Evolutionary conservation across 1,140 invertebrate species (phyloP).

Genomic region (Bactericera cockerelli): DNA sequence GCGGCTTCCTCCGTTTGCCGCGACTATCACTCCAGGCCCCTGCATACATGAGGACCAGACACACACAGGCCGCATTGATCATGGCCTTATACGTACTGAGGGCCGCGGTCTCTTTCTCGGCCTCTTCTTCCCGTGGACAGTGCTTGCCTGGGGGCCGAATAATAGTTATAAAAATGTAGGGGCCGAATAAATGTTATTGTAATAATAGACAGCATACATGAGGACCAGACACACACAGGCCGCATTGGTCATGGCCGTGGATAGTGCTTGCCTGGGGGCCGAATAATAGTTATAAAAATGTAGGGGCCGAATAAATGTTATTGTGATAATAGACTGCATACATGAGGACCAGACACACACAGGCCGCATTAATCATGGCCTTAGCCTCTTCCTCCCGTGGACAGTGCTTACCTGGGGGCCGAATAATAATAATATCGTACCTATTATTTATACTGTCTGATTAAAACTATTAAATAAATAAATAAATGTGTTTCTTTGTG

Average conservation of each 20-base stretch:
- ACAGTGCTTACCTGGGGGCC: background rate
- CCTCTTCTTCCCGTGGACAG: background rate
- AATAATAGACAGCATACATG: too few relatives aligned
- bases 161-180: too few relatives aligned
- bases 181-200: too few relatives aligned
- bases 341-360: conserved; percentile 8
- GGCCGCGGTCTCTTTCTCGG: background rate
- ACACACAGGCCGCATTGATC: conserved; percentile 5
- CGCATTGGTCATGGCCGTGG: conserved; percentile 4
- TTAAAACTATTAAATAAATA: too few relatives aligned
- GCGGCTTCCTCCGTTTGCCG: conserved; percentile 28
- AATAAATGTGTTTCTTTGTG: too few relatives aligned
- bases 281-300: too few relatives aligned
- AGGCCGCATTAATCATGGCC: conserved; percentile 1
- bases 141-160: background rate
- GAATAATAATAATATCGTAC: too few relatives aligned
- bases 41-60: conserved; percentile 16
- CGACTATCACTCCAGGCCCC: conserved; percentile 23
- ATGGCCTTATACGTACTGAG: conserved; percentile 8
- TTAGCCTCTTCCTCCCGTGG: background rate
- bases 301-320: too few relatives aligned
- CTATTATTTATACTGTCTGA: too few relatives aligned
- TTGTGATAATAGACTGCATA: too few relatives aligned
- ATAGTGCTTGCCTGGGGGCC: background rate
- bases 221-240: background rate